Evolutionary conservation across 2,113 vertebrate genomes (phyloP), one percentile per base, ranked within the genome.

Genomic region (Mirza zaza): DNA sequence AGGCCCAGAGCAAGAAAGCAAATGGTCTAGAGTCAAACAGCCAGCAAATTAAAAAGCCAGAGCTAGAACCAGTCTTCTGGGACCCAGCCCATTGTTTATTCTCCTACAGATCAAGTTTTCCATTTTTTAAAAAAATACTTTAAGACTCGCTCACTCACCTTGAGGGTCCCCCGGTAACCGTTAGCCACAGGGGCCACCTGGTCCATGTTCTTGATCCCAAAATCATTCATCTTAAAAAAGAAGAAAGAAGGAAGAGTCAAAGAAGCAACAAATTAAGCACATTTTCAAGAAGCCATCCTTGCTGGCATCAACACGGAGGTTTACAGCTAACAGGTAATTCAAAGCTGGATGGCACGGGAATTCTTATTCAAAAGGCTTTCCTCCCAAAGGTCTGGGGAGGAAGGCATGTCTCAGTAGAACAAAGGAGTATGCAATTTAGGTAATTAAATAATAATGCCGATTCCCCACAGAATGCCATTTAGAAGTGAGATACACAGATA

Each of bases 131-230:
- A 29, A 85, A 29, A 85, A 4, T 29, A 5, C 25, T 18, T n/a
- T 27, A 67, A 90, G 52, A 55, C 17, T 20, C 1, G 3, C 32
- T 27, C 14, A 97, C 99, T 98, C 95, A 99, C 99, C 99, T 99
- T 99, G 67, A 99, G 98, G 48, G 98, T 97, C 75, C 98, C 98
- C 95, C 99, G 98, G 93, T 98, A 99, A 79, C 98, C 87, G 73
- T 87, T 98, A 5, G 98, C 98, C 67, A 99, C 98, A 0, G 99
- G 99, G 67, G 99, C 99, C 12, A 99, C 99, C 96, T 99, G 99
- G 97, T 99, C 99, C 99, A 99, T 99, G 96, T 98, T 99, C 85
- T 98, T 98, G 97, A 98, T 93, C 87, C 97, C 98, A 97, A 99
- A 98, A 57, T 99, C 99, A 98, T 98, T 99, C 99, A 99, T 99